Base-by-base conservation (phyloP, 2,888 invertebrate species). In the Lycophotia porphyrea region DNA sequence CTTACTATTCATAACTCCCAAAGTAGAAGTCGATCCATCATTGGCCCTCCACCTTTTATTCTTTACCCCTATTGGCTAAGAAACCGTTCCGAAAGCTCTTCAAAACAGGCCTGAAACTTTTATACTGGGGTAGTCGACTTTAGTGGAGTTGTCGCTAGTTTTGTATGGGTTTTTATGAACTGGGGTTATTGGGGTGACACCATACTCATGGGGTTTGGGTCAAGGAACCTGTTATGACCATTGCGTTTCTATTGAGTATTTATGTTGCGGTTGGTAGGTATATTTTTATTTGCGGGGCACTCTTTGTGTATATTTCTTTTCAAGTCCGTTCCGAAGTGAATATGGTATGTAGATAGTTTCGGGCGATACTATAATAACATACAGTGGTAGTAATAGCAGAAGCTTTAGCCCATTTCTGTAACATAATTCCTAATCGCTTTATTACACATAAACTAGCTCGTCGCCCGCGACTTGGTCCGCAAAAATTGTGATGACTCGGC, bases 101-200 rank as follows among this genome's bases (percentile, higher is more conserved):
- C 69, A 66, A 76, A 84, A 70, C 52, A 71, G 74, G 61, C 71
- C 61, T 63, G 31, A 74, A 85, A 85, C 72, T 83, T 81, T 77
- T 83, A 74, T 69, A 69, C 66, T 34, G 58, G 67, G 65, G 72
- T 74, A 76, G 71, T 71, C 74, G 31, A 61, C 52, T 84, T 84
- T 72, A 60, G 78, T 77, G 49, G 55, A 71, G 72, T 71, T 73
- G 60, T 39, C 47, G 44, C 11, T 24, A 72, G 65, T 71, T 73
- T 78, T 73, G 72, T 79, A 66, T 65, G 44, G 74, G 36, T 78
- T 63, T 63, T 74, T 78, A 60, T 71, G 75, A 76, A 55, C 64
- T 63, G 1, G 71, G 74, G 44, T 78, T 76, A 81, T 80, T 83
- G 60, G 68, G 74, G 63, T 69, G 76, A 70, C 77, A 76, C 74